Conservation (phyloP, 2,888 invertebrate genomes). For the Pseudanteris insignis region DNA sequence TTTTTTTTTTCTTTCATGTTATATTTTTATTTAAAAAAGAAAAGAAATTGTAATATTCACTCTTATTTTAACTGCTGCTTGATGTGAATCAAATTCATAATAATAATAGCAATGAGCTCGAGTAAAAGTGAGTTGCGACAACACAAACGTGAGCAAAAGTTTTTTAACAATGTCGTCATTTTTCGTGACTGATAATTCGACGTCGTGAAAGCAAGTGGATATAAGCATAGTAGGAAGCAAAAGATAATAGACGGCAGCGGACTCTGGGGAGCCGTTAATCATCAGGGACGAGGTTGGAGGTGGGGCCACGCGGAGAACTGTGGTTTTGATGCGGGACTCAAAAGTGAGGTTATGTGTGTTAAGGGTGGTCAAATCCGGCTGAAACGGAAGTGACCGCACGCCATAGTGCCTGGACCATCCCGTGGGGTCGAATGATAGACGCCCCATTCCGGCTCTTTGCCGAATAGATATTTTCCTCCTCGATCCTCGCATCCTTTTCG, state of each 20-base stretch:
- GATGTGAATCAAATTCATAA: constrained; percentile 15
- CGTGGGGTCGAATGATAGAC: constrained; percentile 54
- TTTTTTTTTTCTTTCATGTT: too few relatives aligned
- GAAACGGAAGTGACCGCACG: constrained; percentile 61
- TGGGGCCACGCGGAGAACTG: constrained; percentile 51
- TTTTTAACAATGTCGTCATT: constrained; percentile 43
- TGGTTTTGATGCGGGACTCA: constrained; percentile 44
- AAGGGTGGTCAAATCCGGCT: constrained; percentile 54
- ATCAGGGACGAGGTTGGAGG: constrained; percentile 55
- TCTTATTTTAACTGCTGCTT: constrained; percentile 16
- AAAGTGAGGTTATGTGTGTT: constrained; percentile 52
- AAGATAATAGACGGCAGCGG: constrained; percentile 60
- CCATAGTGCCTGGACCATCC: constrained; percentile 42
- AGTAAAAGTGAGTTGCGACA: constrained; percentile 30
- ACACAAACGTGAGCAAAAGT: constrained; percentile 35
- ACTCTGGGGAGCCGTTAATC: constrained; percentile 63
- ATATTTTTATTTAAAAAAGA: neutral
- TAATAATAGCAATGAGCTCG: constrained; percentile 15
- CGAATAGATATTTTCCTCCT: constrained; percentile 15
- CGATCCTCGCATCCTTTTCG: constrained; percentile 19
- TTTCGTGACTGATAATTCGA: constrained; percentile 44
- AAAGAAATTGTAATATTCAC: neutral
- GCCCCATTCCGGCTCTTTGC: constrained; percentile 46
- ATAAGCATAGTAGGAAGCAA: constrained; percentile 56
- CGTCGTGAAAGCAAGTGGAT: constrained; percentile 53